phyloP scores from a whole-genome alignment of 2,888 invertebrate species.

The Orthonychiurus folsomi region DNA sequence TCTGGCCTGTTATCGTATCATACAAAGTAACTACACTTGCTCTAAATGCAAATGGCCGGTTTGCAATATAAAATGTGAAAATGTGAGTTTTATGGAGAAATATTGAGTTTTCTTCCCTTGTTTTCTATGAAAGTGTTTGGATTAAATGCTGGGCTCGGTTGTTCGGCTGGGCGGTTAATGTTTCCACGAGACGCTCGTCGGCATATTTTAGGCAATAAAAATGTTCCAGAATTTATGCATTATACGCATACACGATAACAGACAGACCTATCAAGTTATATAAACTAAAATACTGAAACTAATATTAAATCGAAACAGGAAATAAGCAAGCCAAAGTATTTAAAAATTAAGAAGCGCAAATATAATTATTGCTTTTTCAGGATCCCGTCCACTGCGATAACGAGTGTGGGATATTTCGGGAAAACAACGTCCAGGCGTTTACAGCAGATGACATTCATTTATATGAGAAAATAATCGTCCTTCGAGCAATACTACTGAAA shows the following conservation, averaged over 20 bases:
- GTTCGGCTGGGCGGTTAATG: too few relatives aligned
- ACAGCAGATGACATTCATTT: neutral
- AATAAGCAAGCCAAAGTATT: too few relatives aligned
- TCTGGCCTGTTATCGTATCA: conserved; percentile 27
- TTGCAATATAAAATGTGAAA: conserved; percentile 29
- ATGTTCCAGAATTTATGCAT: too few relatives aligned
- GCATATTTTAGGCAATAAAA: too few relatives aligned
- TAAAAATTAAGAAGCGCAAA: too few relatives aligned
- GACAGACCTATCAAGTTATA: too few relatives aligned
- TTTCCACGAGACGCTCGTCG: too few relatives aligned
- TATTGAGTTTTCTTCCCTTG: neutral
- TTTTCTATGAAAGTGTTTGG: neutral
- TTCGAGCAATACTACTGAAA: conserved; percentile 9
- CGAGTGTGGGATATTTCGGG: conserved; percentile 12
- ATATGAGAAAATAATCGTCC: conserved; percentile 14
- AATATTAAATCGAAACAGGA: too few relatives aligned
- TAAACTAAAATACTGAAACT: too few relatives aligned
- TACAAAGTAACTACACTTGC: conserved; percentile 28
- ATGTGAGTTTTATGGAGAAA: conserved; percentile 26
- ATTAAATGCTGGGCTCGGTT: too few relatives aligned
- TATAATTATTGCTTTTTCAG: too few relatives aligned
- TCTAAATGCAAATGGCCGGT: conserved; percentile 34
- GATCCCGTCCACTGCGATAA: conserved; percentile 1
- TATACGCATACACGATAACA: too few relatives aligned
- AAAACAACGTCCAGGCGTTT: conserved; percentile 3